These are phyloP conservation scores for Ciconia maguari DNA, from an alignment of 2,113 vertebrate genomes.

Conservation along the genomic window DNA sequence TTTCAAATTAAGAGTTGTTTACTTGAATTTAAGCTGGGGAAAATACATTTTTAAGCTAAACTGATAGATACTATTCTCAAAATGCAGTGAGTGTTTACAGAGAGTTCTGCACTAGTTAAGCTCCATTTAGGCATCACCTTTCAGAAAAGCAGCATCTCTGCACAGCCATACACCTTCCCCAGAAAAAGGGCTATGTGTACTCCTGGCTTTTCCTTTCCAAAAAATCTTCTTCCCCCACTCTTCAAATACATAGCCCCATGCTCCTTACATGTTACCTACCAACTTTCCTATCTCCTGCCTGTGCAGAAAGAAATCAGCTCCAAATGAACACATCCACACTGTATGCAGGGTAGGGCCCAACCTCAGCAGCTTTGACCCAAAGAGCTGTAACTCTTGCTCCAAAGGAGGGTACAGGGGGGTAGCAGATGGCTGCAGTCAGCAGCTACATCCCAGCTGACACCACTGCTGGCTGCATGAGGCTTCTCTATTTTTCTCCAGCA, in stretches of 20 bases:
- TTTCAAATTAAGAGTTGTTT: neutral
- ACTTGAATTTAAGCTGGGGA: neutral
- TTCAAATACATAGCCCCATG: neutral
- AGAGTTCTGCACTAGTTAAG: neutral
- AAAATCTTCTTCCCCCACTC: neutral
- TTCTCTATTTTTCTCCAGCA: neutral
- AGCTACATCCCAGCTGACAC: neutral
- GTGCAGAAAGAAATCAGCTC: neutral
- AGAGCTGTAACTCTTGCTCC: neutral
- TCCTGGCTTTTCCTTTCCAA: neutral
- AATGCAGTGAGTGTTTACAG: fast-evolving
- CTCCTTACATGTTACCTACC: neutral
- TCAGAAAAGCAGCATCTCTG: neutral
- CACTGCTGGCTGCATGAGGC: neutral
- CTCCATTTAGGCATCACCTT: neutral
- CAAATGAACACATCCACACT: neutral
- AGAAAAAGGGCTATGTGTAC: neutral
- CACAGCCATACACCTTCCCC: neutral
- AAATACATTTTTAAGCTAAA: neutral
- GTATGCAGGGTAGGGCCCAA: neutral
- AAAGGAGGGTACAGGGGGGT: neutral
- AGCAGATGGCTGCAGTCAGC: neutral
- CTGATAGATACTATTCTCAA: neutral
- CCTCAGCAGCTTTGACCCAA: neutral
- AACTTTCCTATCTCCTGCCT: neutral